Base-by-base conservation (phyloP, 2,888 invertebrate genomes). In the Pandemis corylana region DNA sequence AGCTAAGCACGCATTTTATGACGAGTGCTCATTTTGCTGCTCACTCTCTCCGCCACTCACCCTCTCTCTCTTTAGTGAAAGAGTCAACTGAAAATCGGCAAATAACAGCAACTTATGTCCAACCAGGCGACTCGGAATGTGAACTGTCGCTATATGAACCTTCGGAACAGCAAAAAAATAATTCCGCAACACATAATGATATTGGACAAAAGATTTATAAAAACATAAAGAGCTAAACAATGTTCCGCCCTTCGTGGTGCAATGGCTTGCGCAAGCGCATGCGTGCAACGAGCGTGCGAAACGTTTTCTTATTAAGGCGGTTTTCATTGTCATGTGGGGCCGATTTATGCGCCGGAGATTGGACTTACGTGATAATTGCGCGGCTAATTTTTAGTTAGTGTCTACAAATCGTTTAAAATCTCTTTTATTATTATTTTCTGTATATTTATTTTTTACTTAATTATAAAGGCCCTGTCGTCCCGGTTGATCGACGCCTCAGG, bases 181-280 rank as follows among this genome's bases (percentile, higher is more conserved):
- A 71, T 75, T 75, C 67, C 75, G 75, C 75, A 75, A 75, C 70
- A 75, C 71, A 75, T 75, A 75, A 75, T 75, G 70, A 75, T 75
- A 75, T 75, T 56, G 75, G 75, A 75, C 75, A 75, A 75, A 75
- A 71, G 75, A 51, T 67, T 36, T 56, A 70, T 71, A 75, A 75
- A 75, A 75, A 75, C 28, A 59, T 70, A 68, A 68, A 68, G 42
- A 56, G 59, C 72, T 67, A 70, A 70, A 75, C 75, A 75, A 71
- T 75, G 75, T 68, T 70, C 69, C 70, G 75, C 75, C 75, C 75
- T 75, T 75, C 70, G 62, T 42, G 56, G 56, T 63, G 72, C 72
- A 72, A 72, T 28, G 36, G 64, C 15, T 75, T 75, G 69, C 75
- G 71, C 75, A 75, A 75, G 13, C n/a, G 61, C 66, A 44, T 74